These are phyloP conservation scores for Adelges cooleyi DNA, from an alignment of 1,140 invertebrate species.

Conservation along the genomic window DNA sequence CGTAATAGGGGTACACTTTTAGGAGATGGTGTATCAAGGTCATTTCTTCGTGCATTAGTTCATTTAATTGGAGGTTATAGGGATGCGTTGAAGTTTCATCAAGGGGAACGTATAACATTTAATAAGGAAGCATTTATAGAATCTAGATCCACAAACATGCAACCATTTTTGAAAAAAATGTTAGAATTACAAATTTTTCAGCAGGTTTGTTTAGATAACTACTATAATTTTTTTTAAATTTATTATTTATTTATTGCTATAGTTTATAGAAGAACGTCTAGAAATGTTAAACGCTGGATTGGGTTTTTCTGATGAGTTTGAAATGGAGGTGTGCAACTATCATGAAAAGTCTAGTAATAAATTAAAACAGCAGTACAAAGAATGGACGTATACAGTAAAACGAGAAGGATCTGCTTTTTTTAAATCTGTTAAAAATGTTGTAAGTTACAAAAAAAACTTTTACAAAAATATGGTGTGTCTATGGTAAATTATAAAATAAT, in stretches of 20 bases:
- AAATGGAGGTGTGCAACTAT: conserved; percentile 75
- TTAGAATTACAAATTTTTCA: conserved; percentile 88
- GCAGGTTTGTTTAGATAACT: conserved; percentile 49
- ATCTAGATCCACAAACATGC: conserved; percentile 64
- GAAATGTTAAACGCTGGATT: conserved; percentile 77
- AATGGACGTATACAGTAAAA: conserved; percentile 53
- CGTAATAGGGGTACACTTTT: conserved; percentile 55
- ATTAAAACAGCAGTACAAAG: conserved; percentile 66
- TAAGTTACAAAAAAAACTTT: conserved; percentile 35
- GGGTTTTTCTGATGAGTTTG: conserved; percentile 88
- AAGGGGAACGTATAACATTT: conserved; percentile 74
- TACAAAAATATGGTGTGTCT: too few relatives aligned
- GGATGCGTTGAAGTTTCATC: conserved; percentile 71
- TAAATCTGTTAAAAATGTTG: conserved; percentile 63
- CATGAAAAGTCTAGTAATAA: conserved; percentile 68
- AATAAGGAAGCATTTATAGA: conserved; percentile 73
- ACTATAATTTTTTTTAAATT: background rate
- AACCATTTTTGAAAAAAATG: conserved; percentile 81
- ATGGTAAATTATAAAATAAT: background rate
- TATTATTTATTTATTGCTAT: conserved; percentile 29
- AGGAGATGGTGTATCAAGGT: conserved; percentile 79
- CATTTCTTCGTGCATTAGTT: conserved; percentile 79
- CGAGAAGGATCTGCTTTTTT: conserved; percentile 58
- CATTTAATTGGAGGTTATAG: conserved; percentile 86
- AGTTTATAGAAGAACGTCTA: conserved; percentile 88